Conservation (phyloP, 2,113 vertebrate species). For the Pipa parva region DNA sequence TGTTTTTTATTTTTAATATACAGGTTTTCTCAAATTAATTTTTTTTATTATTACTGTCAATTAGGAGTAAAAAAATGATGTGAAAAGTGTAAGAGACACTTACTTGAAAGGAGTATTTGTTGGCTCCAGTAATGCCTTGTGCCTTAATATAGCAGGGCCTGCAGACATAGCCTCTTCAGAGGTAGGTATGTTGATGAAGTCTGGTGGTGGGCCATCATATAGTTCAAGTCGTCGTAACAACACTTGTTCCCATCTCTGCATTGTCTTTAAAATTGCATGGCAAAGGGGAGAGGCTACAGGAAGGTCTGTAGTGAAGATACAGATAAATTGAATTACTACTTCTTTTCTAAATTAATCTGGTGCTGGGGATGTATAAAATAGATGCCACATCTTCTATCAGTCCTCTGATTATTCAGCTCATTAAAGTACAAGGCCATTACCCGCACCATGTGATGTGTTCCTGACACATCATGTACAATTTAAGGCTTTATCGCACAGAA, state of each 20-base stretch:
- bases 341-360: no score
- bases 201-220: slow-evolving; percentile 81
- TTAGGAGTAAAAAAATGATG: background rate
- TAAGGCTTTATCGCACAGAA: no score
- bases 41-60: background rate
- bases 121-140: slow-evolving; percentile 90
- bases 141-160: slow-evolving; percentile 89
- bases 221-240: slow-evolving; percentile 86
- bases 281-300: slow-evolving; percentile 91
- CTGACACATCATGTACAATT: no score
- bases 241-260: slow-evolving; percentile 95
- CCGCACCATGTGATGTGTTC: no score
- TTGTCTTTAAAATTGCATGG: slow-evolving; percentile 84
- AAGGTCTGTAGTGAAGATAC: slow-evolving; percentile 69
- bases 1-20: no score
- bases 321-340: no score
- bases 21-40: no score
- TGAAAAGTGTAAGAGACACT: slow-evolving; percentile 21
- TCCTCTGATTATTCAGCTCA: no score
- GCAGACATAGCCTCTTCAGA: slow-evolving; percentile 72
- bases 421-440: no score
- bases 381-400: no score
- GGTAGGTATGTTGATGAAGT: slow-evolving; percentile 76
- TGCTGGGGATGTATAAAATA: no score
- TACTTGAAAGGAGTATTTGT: slow-evolving; percentile 93